phyloP scores from a whole-genome alignment of 30 jellyfish, hydroid and myxozoan genomes.

The Rhopilema esculentum region DNA sequence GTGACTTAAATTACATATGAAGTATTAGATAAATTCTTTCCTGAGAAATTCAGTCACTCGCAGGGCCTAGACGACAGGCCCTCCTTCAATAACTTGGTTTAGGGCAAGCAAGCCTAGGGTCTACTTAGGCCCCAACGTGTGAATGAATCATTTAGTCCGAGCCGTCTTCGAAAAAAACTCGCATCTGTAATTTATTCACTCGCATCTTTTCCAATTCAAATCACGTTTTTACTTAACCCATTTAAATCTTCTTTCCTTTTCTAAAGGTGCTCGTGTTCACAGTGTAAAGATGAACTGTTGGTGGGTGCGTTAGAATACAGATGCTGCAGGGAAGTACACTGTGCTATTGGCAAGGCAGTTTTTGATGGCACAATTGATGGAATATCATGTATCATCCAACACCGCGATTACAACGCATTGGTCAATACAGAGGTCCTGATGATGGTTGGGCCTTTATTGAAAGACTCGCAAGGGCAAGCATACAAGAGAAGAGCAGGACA shows the following conservation, averaged over 20 bases:
- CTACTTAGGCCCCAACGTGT: not conserved
- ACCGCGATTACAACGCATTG: constrained; percentile 8
- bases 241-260: not conserved
- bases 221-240: not conserved
- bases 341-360: constrained; percentile 19
- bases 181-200: constrained; percentile 2
- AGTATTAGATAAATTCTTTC: constrained; percentile 5
- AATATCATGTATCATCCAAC: constrained; percentile 17
- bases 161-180: not conserved
- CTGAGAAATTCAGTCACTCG: constrained; percentile 9
- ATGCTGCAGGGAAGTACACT: constrained; percentile 53
- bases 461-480: constrained; percentile 26
- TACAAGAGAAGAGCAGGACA: constrained; percentile 12
- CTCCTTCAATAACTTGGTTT: not conserved
- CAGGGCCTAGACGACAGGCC: constrained; percentile 3
- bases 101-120: not conserved
- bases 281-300: constrained; percentile 30
- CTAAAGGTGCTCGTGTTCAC: constrained; percentile 37
- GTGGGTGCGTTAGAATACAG: constrained; percentile 14
- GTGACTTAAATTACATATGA: not conserved
- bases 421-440: constrained; percentile 10
- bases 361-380: constrained; percentile 48
- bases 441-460: constrained; percentile 35
- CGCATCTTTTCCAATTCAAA: not conserved
- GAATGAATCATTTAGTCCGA: constrained; percentile 7